Evolutionary conservation across 2,113 vertebrate species (phyloP).

Genomic region (Salminus brasiliensis): DNA sequence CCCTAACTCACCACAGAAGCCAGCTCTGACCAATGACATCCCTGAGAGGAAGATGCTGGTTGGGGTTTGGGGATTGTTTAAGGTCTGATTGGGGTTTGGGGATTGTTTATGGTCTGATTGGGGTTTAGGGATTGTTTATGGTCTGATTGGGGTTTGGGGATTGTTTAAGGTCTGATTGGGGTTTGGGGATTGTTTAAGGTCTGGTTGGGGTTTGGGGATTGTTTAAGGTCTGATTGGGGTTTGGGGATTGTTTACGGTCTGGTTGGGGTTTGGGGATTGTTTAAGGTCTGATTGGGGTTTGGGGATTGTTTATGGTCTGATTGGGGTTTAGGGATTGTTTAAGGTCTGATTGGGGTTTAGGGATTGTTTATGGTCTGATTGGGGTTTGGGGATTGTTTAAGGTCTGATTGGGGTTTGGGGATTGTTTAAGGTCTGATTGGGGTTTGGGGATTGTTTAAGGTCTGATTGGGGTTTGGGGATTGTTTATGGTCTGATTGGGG

Average conservation of each 20-base stretch:
- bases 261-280: not conserved
- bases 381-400: not conserved
- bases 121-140: not conserved
- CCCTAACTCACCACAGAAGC: no score
- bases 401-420: not conserved
- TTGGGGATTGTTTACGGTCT: not conserved
- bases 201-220: not conserved
- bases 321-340: not conserved
- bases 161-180: not conserved
- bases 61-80: not conserved
- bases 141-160: not conserved
- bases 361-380: not conserved
- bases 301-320: not conserved
- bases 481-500: not conserved
- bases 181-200: not conserved
- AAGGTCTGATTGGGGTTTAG: not conserved
- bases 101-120: not conserved
- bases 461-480: not conserved
- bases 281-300: not conserved
- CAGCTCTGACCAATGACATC: no score
- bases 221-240: not conserved
- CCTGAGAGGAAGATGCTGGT: no score
- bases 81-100: not conserved
- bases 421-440: not conserved
- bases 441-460: not conserved